These are phyloP conservation scores for Temnothorax curvispinosus DNA, from an alignment of 1,140 invertebrate genomes.

Conservation along the genomic window DNA sequence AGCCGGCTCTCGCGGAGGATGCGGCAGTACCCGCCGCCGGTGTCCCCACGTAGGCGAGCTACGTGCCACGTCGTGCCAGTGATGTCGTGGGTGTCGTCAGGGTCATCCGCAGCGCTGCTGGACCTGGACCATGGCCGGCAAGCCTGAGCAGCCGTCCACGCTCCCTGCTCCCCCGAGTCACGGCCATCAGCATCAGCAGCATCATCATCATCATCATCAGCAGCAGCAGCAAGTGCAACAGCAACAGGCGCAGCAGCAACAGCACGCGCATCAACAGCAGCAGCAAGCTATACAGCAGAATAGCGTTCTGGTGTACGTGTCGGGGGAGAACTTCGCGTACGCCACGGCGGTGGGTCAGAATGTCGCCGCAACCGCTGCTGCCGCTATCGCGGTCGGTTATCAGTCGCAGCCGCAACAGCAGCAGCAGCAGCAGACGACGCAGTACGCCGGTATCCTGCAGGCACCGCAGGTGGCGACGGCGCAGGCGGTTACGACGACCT, in stretches of 20 bases:
- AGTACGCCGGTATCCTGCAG: constrained; percentile 75
- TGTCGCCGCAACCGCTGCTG: constrained; percentile 77
- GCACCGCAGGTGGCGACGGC: constrained; percentile 74
- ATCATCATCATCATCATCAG: constrained; percentile 70
- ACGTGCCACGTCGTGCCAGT: constrained; percentile 83
- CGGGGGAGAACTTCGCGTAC: constrained; percentile 84
- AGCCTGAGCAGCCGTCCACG: constrained; percentile 85
- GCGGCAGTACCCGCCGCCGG: constrained; percentile 81
- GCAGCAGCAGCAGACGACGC: constrained; percentile 68
- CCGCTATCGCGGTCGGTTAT: constrained; percentile 72
- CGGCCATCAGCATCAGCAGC: constrained; percentile 80
- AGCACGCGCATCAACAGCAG: constrained; percentile 48
- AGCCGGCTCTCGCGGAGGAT: constrained; percentile 78
- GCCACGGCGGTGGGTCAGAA: constrained; percentile 83
- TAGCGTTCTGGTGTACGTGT: constrained; percentile 85
- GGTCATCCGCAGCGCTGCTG: constrained; percentile 84
- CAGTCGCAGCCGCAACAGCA: constrained; percentile 73
- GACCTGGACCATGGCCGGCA: constrained; percentile 86
- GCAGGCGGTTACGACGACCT: constrained; percentile 69
- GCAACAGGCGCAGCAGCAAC: constrained; percentile 34
- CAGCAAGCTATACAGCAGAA: constrained; percentile 77
- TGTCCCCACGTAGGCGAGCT: constrained; percentile 81
- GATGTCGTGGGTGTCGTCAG: constrained; percentile 85
- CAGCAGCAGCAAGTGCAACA: constrained; percentile 52
- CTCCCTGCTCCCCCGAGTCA: constrained; percentile 83